These are phyloP conservation scores for Drosophila ercepeae DNA, from an alignment of 1,140 invertebrate species.

Conservation along the genomic window DNA sequence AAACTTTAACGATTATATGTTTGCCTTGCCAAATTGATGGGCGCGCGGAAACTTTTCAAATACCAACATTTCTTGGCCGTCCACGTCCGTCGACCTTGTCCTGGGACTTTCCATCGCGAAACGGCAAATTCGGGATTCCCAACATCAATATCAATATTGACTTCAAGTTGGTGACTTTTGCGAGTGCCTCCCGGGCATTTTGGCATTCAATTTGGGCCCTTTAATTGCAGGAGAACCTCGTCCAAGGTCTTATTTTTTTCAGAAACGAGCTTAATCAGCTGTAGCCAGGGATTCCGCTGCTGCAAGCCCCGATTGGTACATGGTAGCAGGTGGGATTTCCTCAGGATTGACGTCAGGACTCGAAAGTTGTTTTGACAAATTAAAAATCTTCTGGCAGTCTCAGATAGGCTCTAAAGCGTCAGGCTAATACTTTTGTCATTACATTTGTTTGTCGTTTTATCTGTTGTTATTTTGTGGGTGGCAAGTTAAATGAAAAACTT, in stretches of 20 bases:
- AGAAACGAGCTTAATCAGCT: slow-evolving; percentile 71
- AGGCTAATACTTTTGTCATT: slow-evolving; percentile 7
- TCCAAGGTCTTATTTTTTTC: slow-evolving; percentile 28
- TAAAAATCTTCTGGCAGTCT: slow-evolving; percentile 14
- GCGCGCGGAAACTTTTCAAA: slow-evolving; percentile 48
- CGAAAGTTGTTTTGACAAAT: slow-evolving; percentile 22
- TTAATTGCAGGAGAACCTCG: slow-evolving; percentile 21
- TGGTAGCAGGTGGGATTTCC: slow-evolving; percentile 14
- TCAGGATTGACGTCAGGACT: slow-evolving; percentile 2
- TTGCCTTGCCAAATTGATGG: slow-evolving; percentile 55
- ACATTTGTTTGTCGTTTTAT: slow-evolving; percentile 3
- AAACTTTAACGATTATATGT: slow-evolving; percentile 73
- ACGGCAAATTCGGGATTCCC: slow-evolving; percentile 43
- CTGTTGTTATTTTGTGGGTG: not conserved
- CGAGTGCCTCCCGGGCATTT: slow-evolving; percentile 12
- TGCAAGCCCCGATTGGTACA: slow-evolving; percentile 1
- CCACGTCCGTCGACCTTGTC: not conserved
- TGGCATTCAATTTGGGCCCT: slow-evolving; percentile 11
- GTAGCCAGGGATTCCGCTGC: slow-evolving; percentile 42
- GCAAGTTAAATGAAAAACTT: slow-evolving; percentile 26
- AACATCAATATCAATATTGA: slow-evolving; percentile 63
- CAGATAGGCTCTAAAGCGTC: slow-evolving; percentile 6
- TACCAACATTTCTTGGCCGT: slow-evolving; percentile 38
- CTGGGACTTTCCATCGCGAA: not conserved
- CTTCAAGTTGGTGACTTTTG: slow-evolving; percentile 20